A percentile compares a stretch with the other conserved stretches of the same genome.
Evolutionary conservation across 2,797 vertebrate species (phyloP).

Genomic region (Anas bahamensis): DNA sequence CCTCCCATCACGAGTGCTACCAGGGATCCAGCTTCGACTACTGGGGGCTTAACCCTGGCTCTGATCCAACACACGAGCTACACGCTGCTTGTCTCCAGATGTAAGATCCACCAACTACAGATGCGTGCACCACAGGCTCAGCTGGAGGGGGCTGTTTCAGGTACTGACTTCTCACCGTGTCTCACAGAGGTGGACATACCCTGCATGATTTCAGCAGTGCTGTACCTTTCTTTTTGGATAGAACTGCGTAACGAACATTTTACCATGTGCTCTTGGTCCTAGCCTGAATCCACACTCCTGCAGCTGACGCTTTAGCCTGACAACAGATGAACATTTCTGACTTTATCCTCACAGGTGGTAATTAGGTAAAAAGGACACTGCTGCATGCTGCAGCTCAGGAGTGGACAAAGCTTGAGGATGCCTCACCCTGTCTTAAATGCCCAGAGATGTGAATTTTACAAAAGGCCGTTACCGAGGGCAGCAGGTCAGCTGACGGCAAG

Average conservation of each 20-base stretch:
- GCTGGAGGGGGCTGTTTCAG: neutral
- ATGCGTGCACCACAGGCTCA: neutral
- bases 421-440: neutral
- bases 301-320: neutral
- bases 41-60: constrained; percentile 73
- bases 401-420: accelerated
- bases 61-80: constrained; percentile 68
- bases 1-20: constrained; percentile 81
- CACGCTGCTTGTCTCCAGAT: constrained; percentile 73
- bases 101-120: constrained; percentile 26
- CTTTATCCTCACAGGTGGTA: neutral
- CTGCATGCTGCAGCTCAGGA: accelerated
- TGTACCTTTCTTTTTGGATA: neutral
- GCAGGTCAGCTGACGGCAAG: neutral
- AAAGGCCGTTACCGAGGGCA: accelerated
- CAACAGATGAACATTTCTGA: accelerated
- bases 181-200: neutral
- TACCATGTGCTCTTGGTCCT: accelerated
- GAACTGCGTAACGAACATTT: neutral
- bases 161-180: neutral
- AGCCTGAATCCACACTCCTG: accelerated
- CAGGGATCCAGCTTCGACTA: constrained; percentile 74
- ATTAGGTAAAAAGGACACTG: neutral
- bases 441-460: neutral
- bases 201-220: accelerated